Conservation (phyloP, 2,888 invertebrate species). For the Drosophila quinaria region DNA sequence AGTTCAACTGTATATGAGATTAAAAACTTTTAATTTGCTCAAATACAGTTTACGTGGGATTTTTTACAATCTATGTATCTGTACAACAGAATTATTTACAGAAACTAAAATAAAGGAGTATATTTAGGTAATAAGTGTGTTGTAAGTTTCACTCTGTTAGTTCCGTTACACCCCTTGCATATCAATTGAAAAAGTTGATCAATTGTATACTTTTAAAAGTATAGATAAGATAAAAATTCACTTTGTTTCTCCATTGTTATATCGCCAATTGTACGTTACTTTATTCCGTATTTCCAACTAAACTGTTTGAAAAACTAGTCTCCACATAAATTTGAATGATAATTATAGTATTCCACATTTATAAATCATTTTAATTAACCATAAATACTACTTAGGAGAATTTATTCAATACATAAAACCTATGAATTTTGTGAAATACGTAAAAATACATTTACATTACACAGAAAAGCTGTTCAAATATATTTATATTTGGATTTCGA, state of each 20-base stretch:
- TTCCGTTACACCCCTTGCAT: background rate
- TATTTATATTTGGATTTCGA: background rate
- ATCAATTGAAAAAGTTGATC: background rate
- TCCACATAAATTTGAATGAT: background rate
- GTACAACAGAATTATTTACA: background rate
- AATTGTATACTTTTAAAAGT: background rate
- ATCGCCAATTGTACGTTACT: constrained; percentile 12
- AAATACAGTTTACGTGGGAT: background rate
- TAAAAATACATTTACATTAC: background rate
- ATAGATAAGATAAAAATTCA: constrained; percentile 16
- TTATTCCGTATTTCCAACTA: background rate
- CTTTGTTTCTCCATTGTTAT: constrained; percentile 3
- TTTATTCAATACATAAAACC: background rate
- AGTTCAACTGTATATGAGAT: no score
- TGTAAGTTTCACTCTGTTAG: background rate
- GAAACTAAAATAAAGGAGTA: no score
- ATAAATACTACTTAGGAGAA: background rate
- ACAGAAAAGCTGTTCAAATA: background rate
- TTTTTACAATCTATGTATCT: background rate
- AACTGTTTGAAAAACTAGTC: background rate
- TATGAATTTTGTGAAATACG: background rate
- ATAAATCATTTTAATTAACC: background rate
- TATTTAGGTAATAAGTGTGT: background rate
- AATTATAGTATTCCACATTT: background rate
- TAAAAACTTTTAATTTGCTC: no score